Evolutionary conservation across 2,113 vertebrate genomes (phyloP).

Genomic region (Cyanistes caeruleus): DNA sequence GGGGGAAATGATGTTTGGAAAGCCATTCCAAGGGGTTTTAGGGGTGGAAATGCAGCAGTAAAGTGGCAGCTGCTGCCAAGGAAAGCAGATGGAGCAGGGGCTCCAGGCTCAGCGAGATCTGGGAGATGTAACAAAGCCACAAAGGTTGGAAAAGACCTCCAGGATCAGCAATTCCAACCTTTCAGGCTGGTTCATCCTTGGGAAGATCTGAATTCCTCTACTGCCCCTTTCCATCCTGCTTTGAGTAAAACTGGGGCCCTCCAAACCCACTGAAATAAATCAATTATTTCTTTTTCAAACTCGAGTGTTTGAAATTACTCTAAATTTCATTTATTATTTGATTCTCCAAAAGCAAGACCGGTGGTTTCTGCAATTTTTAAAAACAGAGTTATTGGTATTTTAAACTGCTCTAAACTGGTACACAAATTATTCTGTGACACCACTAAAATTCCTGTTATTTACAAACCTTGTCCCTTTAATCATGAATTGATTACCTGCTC

Average conservation of each 20-base stretch:
- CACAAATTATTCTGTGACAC: neutral
- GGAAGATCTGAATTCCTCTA: neutral
- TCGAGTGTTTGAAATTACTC: rapidly evolving
- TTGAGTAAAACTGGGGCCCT: neutral
- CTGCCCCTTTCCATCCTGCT: neutral
- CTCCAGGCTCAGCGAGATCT: neutral
- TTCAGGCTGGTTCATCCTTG: neutral
- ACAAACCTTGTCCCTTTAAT: neutral
- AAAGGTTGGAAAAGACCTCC: neutral
- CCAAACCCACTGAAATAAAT: neutral
- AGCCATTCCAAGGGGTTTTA: neutral
- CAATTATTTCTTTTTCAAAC: neutral
- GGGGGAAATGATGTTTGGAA: neutral
- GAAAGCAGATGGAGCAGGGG: conserved; percentile 9
- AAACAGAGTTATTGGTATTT: neutral
- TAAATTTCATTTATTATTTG: neutral
- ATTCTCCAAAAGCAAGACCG: neutral
- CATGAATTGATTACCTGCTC: neutral
- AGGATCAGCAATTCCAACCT: neutral
- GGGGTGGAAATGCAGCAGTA: conserved; percentile 20
- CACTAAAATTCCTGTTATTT: neutral
- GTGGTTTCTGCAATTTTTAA: neutral
- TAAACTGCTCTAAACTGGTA: neutral
- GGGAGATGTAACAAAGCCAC: neutral
- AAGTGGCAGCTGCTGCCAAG: conserved; percentile 20